Percentiles rank a stretch among this genome's conserved stretches.
These are phyloP conservation scores for Lepidonotus clava DNA, from an alignment of 2,888 invertebrate species.

Conservation along the genomic window DNA sequence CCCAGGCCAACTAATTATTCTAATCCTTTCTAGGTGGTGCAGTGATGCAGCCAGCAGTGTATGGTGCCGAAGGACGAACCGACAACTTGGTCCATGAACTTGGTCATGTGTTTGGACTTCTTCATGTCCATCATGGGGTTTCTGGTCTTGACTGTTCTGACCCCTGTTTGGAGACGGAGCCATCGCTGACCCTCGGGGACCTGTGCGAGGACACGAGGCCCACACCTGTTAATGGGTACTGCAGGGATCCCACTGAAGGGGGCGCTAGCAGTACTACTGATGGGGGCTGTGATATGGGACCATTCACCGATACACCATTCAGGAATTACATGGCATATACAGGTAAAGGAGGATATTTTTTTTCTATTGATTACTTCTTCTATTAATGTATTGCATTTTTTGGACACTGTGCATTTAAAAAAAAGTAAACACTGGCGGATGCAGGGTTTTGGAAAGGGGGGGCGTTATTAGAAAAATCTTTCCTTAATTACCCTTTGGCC, in stretches of 20 bases:
- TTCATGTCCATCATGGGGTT: conserved; percentile 79
- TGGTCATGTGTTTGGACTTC: conserved; percentile 78
- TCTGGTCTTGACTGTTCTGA: conserved; percentile 69
- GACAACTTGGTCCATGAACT: conserved; percentile 77
- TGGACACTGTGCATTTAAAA: no score
- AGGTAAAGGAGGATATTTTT: no score
- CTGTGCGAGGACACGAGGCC: conserved; percentile 77
- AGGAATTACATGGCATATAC: conserved; percentile 78
- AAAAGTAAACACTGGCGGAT: no score
- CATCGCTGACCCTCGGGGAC: conserved; percentile 77
- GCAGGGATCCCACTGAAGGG: conserved; percentile 68
- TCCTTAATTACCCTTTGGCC: no score
- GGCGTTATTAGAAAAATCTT: no score
- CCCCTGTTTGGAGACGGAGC: conserved; percentile 72
- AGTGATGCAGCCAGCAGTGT: conserved; percentile 72
- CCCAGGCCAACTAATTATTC: not conserved
- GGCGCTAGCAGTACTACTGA: no score
- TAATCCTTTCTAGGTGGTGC: conserved; percentile 70
- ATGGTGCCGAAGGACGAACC: conserved; percentile 68
- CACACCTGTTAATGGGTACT: conserved; percentile 70
- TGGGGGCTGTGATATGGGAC: conserved; percentile 66
- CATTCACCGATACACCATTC: conserved; percentile 72
- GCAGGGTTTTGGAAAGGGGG: no score
- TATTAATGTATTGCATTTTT: no score
- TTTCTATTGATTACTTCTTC: no score